Evolutionary conservation across 2,797 vertebrate genomes (phyloP).

Genomic region (Pipistrellus pipistrellus): DNA sequence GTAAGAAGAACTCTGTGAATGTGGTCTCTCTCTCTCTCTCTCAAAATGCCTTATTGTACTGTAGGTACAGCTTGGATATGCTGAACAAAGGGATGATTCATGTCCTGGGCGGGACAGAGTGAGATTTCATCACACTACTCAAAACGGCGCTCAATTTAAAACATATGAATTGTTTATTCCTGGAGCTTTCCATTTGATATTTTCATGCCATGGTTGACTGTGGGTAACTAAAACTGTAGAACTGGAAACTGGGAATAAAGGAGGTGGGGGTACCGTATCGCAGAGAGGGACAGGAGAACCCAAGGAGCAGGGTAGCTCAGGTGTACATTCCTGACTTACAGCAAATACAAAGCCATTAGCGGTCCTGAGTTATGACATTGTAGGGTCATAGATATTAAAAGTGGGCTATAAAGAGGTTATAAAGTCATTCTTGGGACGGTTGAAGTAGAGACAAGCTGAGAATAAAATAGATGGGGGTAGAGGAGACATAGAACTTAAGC

Average conservation of each 20-base stretch:
- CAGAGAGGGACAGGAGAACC: not conserved
- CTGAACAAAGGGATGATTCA: conserved; percentile 3
- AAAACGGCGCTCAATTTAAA: not conserved
- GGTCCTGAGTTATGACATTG: not conserved
- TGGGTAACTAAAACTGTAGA: not conserved
- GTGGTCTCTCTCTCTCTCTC: not conserved
- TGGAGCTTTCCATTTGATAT: conserved; percentile 3
- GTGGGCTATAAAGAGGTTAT: not conserved
- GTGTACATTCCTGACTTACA: not conserved
- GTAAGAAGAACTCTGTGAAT: not conserved
- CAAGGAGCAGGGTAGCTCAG: not conserved
- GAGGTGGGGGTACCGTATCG: not conserved
- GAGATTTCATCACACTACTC: not conserved
- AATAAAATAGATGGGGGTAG: not conserved
- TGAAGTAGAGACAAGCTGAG: not conserved
- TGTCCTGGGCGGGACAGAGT: not conserved
- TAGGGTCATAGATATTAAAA: not conserved
- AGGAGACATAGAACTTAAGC: conserved; percentile 20
- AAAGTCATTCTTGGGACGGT: conserved; percentile 10
- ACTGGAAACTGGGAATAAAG: not conserved
- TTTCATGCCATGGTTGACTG: not conserved
- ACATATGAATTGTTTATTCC: not conserved
- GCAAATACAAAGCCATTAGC: conserved; percentile 39
- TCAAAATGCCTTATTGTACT: not conserved
- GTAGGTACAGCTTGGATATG: not conserved